Conservation (phyloP, 1,140 invertebrate species). For the Drosophila truncata region DNA sequence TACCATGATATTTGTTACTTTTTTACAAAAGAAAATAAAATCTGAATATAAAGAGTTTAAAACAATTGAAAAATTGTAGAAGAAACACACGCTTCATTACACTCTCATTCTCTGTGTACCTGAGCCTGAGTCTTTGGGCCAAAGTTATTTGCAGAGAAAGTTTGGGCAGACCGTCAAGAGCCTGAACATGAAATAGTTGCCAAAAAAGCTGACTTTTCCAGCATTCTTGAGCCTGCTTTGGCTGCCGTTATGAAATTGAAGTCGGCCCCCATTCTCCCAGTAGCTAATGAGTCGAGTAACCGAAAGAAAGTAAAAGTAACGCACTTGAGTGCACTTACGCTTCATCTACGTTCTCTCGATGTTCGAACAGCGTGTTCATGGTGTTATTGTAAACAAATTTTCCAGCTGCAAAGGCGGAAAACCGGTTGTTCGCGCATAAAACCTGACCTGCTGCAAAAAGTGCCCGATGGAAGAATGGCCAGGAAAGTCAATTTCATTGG, state of each 20-base stretch:
- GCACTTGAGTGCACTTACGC: constrained; percentile 61
- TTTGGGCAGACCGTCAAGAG: constrained; percentile 60
- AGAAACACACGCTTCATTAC: background rate
- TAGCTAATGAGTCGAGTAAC: constrained; percentile 48
- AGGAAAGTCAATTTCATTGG: constrained; percentile 70
- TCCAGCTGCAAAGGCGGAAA: constrained; percentile 59
- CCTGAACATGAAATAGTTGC: constrained; percentile 49
- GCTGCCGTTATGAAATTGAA: constrained; percentile 52
- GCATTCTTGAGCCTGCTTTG: constrained; percentile 46
- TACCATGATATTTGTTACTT: background rate
- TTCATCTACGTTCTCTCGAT: constrained; percentile 32
- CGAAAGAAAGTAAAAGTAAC: constrained; percentile 76
- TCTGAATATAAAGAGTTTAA: background rate
- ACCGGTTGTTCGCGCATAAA: constrained; percentile 58
- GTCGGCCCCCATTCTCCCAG: background rate
- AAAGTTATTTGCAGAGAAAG: constrained; percentile 77
- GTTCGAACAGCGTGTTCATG: constrained; percentile 19
- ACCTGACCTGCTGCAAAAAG: constrained; percentile 61
- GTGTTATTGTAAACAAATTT: constrained; percentile 73
- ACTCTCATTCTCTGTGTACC: constrained; percentile 16
- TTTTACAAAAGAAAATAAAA: background rate
- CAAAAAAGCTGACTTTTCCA: constrained; percentile 43
- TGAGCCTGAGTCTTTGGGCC: constrained; percentile 36
- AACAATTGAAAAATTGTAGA: background rate
- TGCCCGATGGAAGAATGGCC: constrained; percentile 36